A percentile compares a stretch with the other conserved stretches of the same genome.
These are phyloP conservation scores for Pseudoips prasinana DNA, from an alignment of 2,888 invertebrate species.

Conservation along the genomic window DNA sequence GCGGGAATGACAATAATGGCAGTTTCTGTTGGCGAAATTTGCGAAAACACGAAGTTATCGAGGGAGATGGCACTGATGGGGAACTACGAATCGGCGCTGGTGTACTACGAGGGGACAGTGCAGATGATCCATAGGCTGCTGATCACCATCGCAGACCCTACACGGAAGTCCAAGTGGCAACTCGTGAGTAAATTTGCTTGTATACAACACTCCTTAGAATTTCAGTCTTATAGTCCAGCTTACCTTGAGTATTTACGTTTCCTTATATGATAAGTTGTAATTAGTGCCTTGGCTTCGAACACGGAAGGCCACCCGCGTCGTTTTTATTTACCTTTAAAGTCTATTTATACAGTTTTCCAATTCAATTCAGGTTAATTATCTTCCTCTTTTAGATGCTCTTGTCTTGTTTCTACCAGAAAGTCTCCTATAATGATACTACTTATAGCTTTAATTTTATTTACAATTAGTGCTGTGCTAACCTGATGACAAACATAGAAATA, in stretches of 20 bases:
- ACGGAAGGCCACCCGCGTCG: conserved; percentile 65
- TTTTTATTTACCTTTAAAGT: no score
- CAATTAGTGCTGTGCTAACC: no score
- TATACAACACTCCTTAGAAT: neutral
- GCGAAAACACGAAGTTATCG: conserved; percentile 96
- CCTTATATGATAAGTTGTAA: conserved; percentile 71
- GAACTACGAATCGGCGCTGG: conserved; percentile 96
- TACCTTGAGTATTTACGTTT: conserved; percentile 68
- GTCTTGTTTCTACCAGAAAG: no score
- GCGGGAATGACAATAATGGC: conserved; percentile 91
- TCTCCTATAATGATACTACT: no score
- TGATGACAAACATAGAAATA: no score
- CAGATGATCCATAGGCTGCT: conserved; percentile 95
- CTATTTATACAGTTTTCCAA: no score
- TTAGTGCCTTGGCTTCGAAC: conserved; percentile 58
- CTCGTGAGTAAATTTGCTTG: conserved; percentile 82
- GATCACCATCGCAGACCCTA: conserved; percentile 89
- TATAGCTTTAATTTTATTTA: no score
- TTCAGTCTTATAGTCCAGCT: conserved; percentile 29
- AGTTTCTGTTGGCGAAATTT: conserved; percentile 94
- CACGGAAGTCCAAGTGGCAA: conserved; percentile 94
- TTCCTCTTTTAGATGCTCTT: no score
- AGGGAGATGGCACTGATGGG: conserved; percentile 97
- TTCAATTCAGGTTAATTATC: no score
- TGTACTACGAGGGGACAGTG: conserved; percentile 96